phyloP scores from a whole-genome alignment of 2,888 invertebrate species.

The Apamea monoglypha region DNA sequence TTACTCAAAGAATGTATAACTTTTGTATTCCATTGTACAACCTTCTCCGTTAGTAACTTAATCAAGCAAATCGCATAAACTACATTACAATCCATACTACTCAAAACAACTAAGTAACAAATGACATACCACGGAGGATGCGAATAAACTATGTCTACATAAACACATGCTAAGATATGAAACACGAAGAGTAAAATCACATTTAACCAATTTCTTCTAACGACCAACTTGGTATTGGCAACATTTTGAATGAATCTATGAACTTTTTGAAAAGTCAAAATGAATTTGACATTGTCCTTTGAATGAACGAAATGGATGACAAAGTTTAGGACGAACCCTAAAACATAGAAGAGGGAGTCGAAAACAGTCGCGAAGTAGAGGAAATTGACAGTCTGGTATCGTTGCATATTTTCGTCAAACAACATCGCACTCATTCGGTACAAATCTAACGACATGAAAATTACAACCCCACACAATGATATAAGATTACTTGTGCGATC shows the following conservation, averaged over 20 bases:
- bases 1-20: conserved; percentile 6
- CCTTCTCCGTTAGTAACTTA: conserved; percentile 33
- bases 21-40: conserved; percentile 46
- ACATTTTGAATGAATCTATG: conserved; percentile 30
- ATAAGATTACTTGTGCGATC: conserved; percentile 6
- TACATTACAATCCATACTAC: conserved; percentile 34
- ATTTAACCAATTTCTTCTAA: conserved; percentile 31
- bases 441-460: not conserved
- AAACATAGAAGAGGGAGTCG: conserved; percentile 25
- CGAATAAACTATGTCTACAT: not conserved
- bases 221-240: not conserved
- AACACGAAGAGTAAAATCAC: not conserved
- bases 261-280: conserved; percentile 51
- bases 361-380: conserved; percentile 21
- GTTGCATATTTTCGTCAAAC: conserved; percentile 7
- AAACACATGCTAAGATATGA: not conserved
- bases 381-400: conserved; percentile 12
- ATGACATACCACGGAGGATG: conserved; percentile 9
- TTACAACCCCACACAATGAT: conserved; percentile 20
- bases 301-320: not conserved
- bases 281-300: conserved; percentile 32
- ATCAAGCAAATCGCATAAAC: conserved; percentile 45
- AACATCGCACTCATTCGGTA: not conserved
- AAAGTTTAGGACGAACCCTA: conserved; percentile 36
- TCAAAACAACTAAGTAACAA: not conserved